Conservation (phyloP, 2,888 invertebrate species). For the Hirtodrosophila duncani region DNA sequence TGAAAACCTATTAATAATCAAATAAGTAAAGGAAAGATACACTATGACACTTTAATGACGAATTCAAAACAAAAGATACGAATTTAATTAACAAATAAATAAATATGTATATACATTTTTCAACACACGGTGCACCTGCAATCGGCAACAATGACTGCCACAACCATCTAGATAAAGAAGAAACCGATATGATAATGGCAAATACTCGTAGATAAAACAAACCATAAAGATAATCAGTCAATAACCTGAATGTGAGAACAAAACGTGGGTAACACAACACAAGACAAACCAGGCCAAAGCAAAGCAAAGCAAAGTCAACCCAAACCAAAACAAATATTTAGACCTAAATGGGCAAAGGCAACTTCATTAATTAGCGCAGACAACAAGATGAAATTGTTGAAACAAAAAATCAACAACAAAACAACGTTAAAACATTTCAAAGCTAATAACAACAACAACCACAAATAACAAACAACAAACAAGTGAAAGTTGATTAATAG, state of each 20-base stretch:
- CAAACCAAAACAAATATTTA: slow-evolving; percentile 16
- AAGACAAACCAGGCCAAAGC: neutral
- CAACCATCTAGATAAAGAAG: slow-evolving; percentile 2
- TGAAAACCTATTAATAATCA: too few species aligned
- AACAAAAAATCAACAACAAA: slow-evolving; percentile 1
- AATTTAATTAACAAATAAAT: too few species aligned
- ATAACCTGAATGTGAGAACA: too few species aligned
- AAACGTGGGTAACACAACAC: slow-evolving; percentile 10
- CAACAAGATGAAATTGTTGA: neutral
- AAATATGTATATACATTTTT: too few species aligned
- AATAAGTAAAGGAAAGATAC: too few species aligned
- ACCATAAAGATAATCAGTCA: slow-evolving; percentile 28
- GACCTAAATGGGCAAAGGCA: slow-evolving; percentile 20
- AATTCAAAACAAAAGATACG: too few species aligned
- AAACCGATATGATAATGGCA: slow-evolving; percentile 12
- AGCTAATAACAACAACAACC: slow-evolving; percentile 6
- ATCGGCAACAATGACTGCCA: too few species aligned
- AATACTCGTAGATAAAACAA: slow-evolving; percentile 15
- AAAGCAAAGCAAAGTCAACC: slow-evolving; percentile 8
- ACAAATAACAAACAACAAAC: slow-evolving; percentile 11
- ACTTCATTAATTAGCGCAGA: slow-evolving; percentile 24
- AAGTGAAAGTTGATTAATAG: slow-evolving; percentile 67
- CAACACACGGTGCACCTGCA: too few species aligned
- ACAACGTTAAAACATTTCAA: too few species aligned
- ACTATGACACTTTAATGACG: too few species aligned